Evolutionary conservation across 2,888 invertebrate genomes (phyloP), one percentile per base, ranked within the genome.

Genomic region (Oscheius onirici): DNA sequence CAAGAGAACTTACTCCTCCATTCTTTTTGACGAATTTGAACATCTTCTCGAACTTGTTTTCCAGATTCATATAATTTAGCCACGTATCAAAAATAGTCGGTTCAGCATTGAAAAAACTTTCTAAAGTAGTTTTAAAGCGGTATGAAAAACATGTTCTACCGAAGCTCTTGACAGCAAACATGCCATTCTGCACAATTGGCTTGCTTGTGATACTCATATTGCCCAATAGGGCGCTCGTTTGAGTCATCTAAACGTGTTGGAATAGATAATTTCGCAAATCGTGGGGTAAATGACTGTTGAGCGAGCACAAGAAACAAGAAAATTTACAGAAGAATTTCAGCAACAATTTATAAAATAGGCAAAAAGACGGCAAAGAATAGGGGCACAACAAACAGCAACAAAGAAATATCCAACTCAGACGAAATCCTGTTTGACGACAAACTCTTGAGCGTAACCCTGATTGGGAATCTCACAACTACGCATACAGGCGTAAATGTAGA

Each of bases 401-500:
- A 46, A 49, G 2, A 17, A 20, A 10, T 20, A 17, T 10, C 49
- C 49, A 49, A 49, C 49, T 49, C 43, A 79, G 17, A 57, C 55
- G 57, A 82, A 82, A 46, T 83, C 84, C 71, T 86, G 86, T 49
- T 86, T 86, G 72, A 79, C 74, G 34, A 81, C 80, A 66, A 81
- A 83, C 60, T 86, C 86, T 24, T 74, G 57, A 1, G 81, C 91
- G 88, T 97, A 97, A 10, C 91, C 91, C 70, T 88, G 87, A 10
- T 83, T 83, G 15, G 91, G 91, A 71, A 89, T 84, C 73, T 88
- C 88, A 87, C 96, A 97, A 88, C 93, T 94, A 20, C 90, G 89
- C 86, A 91, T 90, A 88, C 97, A 97, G 0, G 95, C 94, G 88
- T 93, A 97, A 26, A 97, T 89, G 57, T 91, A 91, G 63, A 97